Conservation (phyloP, 2,888 invertebrate genomes). For the Thelaira solivaga region DNA sequence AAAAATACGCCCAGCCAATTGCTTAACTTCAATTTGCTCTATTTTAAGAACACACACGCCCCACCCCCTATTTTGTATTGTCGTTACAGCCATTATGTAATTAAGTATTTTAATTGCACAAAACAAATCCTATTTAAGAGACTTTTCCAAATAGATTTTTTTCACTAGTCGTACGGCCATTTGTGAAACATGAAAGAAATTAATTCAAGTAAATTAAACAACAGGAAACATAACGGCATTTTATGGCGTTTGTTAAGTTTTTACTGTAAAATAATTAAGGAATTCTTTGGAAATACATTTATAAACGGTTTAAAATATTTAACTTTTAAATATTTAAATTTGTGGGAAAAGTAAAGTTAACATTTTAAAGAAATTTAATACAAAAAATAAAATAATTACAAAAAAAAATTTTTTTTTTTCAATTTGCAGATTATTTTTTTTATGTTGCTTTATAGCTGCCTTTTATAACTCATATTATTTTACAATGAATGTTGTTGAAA, state of each 20-base stretch:
- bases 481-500: slow-evolving; percentile 83
- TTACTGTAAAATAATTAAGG: slow-evolving; percentile 68
- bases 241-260: slow-evolving; percentile 16
- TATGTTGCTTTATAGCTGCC: slow-evolving; percentile 82
- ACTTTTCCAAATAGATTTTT: not conserved
- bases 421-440: slow-evolving; percentile 82
- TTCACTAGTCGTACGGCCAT: not conserved
- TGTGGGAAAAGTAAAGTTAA: slow-evolving; percentile 66
- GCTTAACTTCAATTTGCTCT: too few relatives aligned
- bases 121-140: not conserved
- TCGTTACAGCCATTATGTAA: too few relatives aligned
- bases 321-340: slow-evolving; percentile 75
- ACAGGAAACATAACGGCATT: not conserved
- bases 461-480: slow-evolving; percentile 83
- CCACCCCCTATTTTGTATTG: too few relatives aligned
- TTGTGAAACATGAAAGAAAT: not conserved
- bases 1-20: too few relatives aligned
- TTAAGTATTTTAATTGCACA: too few relatives aligned
- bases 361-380: too few relatives aligned
- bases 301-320: slow-evolving; percentile 87
- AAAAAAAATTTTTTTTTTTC: not conserved
- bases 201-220: not conserved
- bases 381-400: not conserved
- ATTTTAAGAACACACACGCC: too few relatives aligned
- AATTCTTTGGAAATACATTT: slow-evolving; percentile 82